Conservation (phyloP, 2,113 vertebrate genomes). For the Peromyscus californicus region DNA sequence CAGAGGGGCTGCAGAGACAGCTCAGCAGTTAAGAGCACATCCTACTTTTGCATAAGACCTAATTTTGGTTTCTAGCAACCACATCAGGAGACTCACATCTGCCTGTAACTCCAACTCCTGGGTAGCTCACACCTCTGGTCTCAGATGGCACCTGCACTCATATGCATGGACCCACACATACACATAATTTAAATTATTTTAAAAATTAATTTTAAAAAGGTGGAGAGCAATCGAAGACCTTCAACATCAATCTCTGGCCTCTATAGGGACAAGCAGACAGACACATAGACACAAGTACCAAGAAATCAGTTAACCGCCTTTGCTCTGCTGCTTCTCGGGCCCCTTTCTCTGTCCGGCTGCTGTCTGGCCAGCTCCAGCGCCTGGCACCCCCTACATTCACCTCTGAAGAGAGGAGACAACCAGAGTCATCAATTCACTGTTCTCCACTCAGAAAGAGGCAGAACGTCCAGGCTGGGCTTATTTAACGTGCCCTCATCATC, state of each 20-base stretch:
- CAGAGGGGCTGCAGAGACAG: neutral
- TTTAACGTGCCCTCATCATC: constrained; percentile 37
- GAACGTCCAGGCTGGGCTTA: neutral
- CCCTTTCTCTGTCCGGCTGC: neutral
- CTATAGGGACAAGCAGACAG: neutral
- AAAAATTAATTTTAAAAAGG: neutral
- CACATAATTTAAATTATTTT: neutral
- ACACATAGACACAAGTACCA: neutral
- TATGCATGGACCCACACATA: neutral
- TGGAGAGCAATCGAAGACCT: neutral
- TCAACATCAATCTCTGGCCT: neutral
- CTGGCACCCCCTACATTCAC: neutral
- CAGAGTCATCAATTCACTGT: neutral
- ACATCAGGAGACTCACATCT: neutral
- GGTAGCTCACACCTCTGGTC: neutral
- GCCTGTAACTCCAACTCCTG: neutral
- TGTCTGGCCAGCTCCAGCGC: neutral
- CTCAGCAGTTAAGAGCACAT: neutral
- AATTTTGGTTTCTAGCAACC: neutral
- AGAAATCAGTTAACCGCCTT: neutral
- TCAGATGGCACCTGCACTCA: neutral
- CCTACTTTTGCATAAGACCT: neutral
- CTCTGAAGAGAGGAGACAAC: neutral
- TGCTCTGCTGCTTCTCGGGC: neutral
- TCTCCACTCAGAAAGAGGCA: neutral